These are phyloP conservation scores for Drosophila rubida DNA, from an alignment of 2,888 invertebrate genomes.

Conservation along the genomic window DNA sequence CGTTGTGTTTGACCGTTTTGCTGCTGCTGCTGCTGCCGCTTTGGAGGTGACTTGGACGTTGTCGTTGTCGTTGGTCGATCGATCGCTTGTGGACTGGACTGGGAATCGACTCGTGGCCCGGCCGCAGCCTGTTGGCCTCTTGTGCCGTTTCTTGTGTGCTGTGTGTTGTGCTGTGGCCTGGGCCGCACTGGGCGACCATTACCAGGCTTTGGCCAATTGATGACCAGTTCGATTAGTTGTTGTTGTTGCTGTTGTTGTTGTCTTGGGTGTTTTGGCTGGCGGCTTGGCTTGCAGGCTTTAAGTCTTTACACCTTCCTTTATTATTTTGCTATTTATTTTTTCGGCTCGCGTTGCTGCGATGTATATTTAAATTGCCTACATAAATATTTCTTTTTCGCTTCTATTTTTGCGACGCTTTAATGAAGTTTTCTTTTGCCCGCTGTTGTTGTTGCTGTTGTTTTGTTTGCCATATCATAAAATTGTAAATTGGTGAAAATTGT, in stretches of 20 bases:
- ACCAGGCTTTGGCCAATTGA: conserved; percentile 77
- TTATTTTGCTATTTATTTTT: conserved; percentile 73
- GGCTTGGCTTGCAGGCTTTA: conserved; percentile 64
- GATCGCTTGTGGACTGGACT: conserved; percentile 53
- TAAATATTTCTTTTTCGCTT: conserved; percentile 59
- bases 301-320: conserved; percentile 77
- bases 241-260: conserved; percentile 47
- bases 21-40: conserved; percentile 40
- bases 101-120: conserved; percentile 26
- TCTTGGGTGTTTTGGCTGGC: conserved; percentile 41
- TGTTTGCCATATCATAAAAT: conserved; percentile 65
- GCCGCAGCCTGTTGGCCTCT: conserved; percentile 21
- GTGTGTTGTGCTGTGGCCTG: conserved; percentile 28
- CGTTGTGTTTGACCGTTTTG: conserved; percentile 56
- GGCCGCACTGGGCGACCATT: conserved; percentile 69
- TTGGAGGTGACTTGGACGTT: conserved; percentile 61
- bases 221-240: conserved; percentile 82
- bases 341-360: conserved; percentile 43
- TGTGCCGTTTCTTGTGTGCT: not conserved
- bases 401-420: conserved; percentile 67
- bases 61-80: conserved; percentile 71
- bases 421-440: conserved; percentile 57
- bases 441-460: conserved; percentile 22
- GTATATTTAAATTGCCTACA: conserved; percentile 78
- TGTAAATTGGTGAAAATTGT: conserved; percentile 76